Evolutionary conservation across 1,140 invertebrate species (phyloP).

Genomic region (Pissodes strobi): DNA sequence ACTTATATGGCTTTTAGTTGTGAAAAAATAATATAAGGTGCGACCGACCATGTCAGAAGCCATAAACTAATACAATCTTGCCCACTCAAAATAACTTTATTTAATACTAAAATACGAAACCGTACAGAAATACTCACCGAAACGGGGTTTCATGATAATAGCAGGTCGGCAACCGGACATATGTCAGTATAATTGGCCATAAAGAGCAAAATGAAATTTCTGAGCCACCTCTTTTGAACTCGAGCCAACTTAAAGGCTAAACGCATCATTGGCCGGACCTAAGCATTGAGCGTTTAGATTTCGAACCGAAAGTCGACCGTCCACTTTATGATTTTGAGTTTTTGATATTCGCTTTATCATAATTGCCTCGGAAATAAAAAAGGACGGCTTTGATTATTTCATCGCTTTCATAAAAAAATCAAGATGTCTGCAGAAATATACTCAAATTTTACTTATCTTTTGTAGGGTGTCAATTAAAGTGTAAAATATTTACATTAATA

Average conservation of each 20-base stretch:
- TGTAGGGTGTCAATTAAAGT: no score
- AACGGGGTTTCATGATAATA: not conserved
- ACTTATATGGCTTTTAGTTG: no score
- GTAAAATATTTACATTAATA: no score
- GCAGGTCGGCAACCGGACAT: slow-evolving; percentile 12
- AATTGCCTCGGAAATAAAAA: no score
- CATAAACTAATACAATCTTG: no score
- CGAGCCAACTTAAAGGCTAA: not conserved
- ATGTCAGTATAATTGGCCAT: slow-evolving; percentile 13
- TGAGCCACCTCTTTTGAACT: slow-evolving; percentile 11
- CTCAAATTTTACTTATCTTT: no score
- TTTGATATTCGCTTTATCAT: no score
- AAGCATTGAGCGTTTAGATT: slow-evolving; percentile 4
- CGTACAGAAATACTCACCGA: not conserved
- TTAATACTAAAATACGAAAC: not conserved
- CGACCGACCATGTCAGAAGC: no score
- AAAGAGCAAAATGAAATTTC: slow-evolving; percentile 12
- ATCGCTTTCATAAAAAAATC: no score
- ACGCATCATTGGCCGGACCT: slow-evolving; percentile 5
- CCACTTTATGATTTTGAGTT: not conserved
- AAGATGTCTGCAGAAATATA: no score
- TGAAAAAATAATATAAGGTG: no score
- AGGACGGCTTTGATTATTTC: no score
- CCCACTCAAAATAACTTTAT: not conserved
- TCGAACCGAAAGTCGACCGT: not conserved